Base-by-base conservation (phyloP, 2,113 vertebrate genomes). In the Boleophthalmus pectinirostris region DNA sequence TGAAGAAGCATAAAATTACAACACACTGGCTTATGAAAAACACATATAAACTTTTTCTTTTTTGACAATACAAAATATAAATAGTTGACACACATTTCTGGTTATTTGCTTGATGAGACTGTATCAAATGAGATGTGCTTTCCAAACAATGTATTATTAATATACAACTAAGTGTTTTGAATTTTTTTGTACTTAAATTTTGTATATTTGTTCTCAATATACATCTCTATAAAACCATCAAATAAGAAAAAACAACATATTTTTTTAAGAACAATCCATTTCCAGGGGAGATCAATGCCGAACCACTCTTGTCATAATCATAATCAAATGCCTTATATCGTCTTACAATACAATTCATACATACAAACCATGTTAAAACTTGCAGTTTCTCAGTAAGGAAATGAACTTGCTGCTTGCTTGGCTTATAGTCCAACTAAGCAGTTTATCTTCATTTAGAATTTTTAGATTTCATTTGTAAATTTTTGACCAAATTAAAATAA, bases 161-260 rank as follows among this genome's bases (percentile, higher is more conserved):
- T 86, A 87, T 88, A 91, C 84, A 89, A 83, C 87, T 85, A 92
- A 85, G 81, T 82, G 73, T 87, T 82, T 43, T 66, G 45, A 79
- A 85, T 75, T 25, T 73, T 64, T 60, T 49, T 82, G 84, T 83
- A 53, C 73, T 54, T 60, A 0, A 5, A 60, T 75, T 80, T 75
- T 78, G 74, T 64, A 29, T 38, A 82, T 89, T 87, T 88, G 75
- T 89, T 66, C 86, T 83, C 87, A 92, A 92, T 92, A 90, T 94
- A 93, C 90, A 93, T 91, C 89, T 92, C 77, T 91, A 92, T 85
- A 94, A 93, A 92, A 43, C 66, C 89, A 88, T 88, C 82, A 84
- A 90, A 91, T 90, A 90, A 86, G 85, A 81, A 89, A 84, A 56
- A 91, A 90, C 84, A 14, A 61, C 8, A 43, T 1, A 43, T 12